Evolutionary conservation across 1,140 invertebrate genomes (phyloP), one percentile per base, ranked within the genome.

Genomic region (Macrosteles quadrilineatus): DNA sequence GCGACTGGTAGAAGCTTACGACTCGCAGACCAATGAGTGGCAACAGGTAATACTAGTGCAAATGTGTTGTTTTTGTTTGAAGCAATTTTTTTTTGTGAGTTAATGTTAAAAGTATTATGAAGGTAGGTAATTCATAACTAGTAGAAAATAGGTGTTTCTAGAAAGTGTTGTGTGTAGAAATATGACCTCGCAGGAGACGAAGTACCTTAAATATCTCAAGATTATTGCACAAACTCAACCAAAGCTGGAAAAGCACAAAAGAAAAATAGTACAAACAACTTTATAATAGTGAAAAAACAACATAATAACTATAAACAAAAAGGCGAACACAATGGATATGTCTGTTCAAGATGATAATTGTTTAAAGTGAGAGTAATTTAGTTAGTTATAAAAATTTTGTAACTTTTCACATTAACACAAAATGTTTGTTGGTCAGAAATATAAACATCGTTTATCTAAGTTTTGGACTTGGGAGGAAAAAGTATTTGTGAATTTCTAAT

Each of bases 1-100:
- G 1, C 93, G 91, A 76, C 88, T 90, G 68, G 95, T 97, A 21
- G 96, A 98, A 83, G 89, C 94, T 74, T 98, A 98, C 80, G 95
- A 98, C 81, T 90, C 95, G 12, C 88, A 91, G 78, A 87, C 86
- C 0, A 96, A 98, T 82, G 89, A 91, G 76, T 98, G 96, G 96
- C 83, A 84, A 53, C 85, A 87, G 79, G 87, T 91, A 63, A 14
- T n/a, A n/a, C n/a, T 36, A 6, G 55, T 25, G 47, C 3, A 19
- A 71, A 83, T 80, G 70, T 19, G 21, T 27, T 23, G 23, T 9
- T 50, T 6, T 6, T 19, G 23, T 19, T 9, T n/a, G n/a, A 53
- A 40, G 71, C 25, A 64, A 36, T 36, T 36, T 14, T 6, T 14
- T 14, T 71, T 6, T 30, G 2, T n/a, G 27, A 45, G 36, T 1